Evolutionary conservation across 2,797 vertebrate genomes (phyloP).

Genomic region (Thaleichthys pacificus): DNA sequence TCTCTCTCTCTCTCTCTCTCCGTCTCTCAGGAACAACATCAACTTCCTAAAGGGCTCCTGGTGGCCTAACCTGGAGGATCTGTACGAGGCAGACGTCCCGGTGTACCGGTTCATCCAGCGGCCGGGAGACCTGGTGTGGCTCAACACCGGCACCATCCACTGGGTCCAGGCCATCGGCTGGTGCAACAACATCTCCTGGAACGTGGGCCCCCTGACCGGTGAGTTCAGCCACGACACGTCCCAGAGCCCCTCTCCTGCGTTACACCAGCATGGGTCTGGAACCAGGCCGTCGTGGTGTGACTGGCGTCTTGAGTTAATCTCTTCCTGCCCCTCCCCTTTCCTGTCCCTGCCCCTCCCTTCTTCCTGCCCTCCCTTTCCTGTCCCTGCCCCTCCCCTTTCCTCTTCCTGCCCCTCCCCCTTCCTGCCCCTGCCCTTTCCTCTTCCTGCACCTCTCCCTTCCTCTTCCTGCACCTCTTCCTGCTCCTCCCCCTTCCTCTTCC

Average conservation of each 20-base stretch:
- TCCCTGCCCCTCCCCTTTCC: not conserved
- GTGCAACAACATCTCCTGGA: constrained; percentile 99
- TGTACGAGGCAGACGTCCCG: constrained; percentile 96
- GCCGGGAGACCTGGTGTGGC: constrained; percentile 97
- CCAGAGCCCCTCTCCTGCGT: not conserved
- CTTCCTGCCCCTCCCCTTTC: not conserved
- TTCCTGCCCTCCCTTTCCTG: too few relatives aligned
- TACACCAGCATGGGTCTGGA: not conserved
- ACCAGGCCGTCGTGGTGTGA: too few relatives aligned
- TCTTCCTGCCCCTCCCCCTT: not conserved
- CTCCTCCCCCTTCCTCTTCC: too few relatives aligned
- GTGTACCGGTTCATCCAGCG: constrained; percentile 98
- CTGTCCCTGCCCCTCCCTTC: not conserved
- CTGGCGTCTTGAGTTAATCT: not conserved
- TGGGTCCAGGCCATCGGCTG: constrained; percentile 99
- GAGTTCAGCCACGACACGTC: constrained; percentile 15
- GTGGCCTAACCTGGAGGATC: constrained; percentile 98
- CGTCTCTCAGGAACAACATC: constrained; percentile 87
- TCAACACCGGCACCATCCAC: constrained; percentile 96
- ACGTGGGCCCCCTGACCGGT: constrained; percentile 97
- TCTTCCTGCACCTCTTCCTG: not conserved
- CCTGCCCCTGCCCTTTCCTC: not conserved
- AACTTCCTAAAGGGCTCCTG: constrained; percentile 98
- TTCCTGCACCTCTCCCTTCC: not conserved
- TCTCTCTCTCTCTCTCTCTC: too few relatives aligned